These are phyloP conservation scores for Jordanella pulchra DNA, from an alignment of 2,797 vertebrate genomes.

Conservation along the genomic window DNA sequence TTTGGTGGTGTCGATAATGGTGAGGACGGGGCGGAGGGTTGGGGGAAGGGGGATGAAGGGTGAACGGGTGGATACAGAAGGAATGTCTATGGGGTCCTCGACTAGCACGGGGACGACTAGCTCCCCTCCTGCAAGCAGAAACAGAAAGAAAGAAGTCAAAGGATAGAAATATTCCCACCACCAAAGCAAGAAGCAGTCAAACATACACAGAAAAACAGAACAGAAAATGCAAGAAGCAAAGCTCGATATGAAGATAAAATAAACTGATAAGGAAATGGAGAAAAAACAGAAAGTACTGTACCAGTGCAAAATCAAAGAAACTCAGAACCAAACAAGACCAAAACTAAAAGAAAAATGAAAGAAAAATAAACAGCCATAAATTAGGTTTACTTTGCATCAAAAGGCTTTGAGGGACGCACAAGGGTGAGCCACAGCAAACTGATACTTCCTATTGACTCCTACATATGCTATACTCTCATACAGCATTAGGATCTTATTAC, in stretches of 20 bases:
- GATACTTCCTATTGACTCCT: slow-evolving; percentile 33
- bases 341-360: slow-evolving; percentile 71
- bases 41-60: slow-evolving; percentile 95
- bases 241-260: slow-evolving; percentile 61
- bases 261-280: slow-evolving; percentile 51
- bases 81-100: slow-evolving; percentile 98
- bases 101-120: slow-evolving; percentile 98
- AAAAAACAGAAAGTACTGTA: slow-evolving; percentile 67
- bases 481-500: background rate
- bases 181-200: slow-evolving; percentile 57
- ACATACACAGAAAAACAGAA: slow-evolving; percentile 52
- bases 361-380: slow-evolving; percentile 73
- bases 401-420: slow-evolving; percentile 81
- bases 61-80: slow-evolving; percentile 95
- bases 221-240: slow-evolving; percentile 69
- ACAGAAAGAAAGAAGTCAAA: slow-evolving; percentile 63
- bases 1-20: slow-evolving; percentile 99
- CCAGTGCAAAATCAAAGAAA: slow-evolving; percentile 78
- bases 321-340: slow-evolving; percentile 77
- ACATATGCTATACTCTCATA: slow-evolving; percentile 6
- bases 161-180: slow-evolving; percentile 20
- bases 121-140: slow-evolving; percentile 94
- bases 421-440: slow-evolving; percentile 69
- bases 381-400: slow-evolving; percentile 77
- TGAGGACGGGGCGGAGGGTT: slow-evolving; percentile 97